phyloP scores from a whole-genome alignment of 2,113 vertebrate species.

The Barnardius zonarius region DNA sequence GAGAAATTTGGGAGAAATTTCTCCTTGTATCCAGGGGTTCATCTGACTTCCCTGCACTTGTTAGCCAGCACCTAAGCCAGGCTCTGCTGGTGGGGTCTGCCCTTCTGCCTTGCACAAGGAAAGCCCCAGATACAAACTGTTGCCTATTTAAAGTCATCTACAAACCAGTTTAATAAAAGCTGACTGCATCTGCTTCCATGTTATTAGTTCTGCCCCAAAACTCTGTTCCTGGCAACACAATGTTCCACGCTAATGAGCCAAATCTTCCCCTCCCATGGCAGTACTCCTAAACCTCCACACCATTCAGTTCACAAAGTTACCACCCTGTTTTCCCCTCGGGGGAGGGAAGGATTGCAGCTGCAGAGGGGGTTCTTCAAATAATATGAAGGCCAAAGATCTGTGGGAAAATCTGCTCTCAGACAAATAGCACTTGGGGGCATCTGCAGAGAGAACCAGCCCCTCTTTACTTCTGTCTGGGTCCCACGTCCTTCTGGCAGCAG shows the following conservation, averaged over 20 bases:
- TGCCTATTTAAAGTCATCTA: constrained; percentile 50
- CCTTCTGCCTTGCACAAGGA: background rate
- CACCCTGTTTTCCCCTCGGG: constrained; percentile 64
- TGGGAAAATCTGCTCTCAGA: constrained; percentile 69
- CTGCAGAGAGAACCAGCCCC: constrained; percentile 53
- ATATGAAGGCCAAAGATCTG: constrained; percentile 60
- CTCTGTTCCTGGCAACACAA: constrained; percentile 67
- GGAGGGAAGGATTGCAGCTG: constrained; percentile 66
- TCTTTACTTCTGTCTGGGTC: constrained; percentile 61
- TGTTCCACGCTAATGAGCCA: constrained; percentile 68
- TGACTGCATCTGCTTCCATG: constrained; percentile 69
- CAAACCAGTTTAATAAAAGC: constrained; percentile 72
- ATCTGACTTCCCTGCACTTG: background rate
- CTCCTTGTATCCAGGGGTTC: background rate
- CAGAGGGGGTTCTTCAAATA: constrained; percentile 68
- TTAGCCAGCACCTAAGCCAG: background rate
- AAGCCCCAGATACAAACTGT: constrained; percentile 21
- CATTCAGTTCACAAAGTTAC: constrained; percentile 66
- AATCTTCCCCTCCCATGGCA: constrained; percentile 68
- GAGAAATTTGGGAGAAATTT: background rate
- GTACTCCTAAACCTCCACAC: constrained; percentile 66
- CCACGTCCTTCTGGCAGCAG: constrained; percentile 48
- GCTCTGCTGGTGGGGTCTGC: background rate
- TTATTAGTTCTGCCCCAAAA: constrained; percentile 71
- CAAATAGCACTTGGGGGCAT: constrained; percentile 64